A percentile compares a stretch with the other conserved stretches of the same genome.
phyloP scores from a whole-genome alignment of 2,888 invertebrate genomes.

The Drosophila anomalata region DNA sequence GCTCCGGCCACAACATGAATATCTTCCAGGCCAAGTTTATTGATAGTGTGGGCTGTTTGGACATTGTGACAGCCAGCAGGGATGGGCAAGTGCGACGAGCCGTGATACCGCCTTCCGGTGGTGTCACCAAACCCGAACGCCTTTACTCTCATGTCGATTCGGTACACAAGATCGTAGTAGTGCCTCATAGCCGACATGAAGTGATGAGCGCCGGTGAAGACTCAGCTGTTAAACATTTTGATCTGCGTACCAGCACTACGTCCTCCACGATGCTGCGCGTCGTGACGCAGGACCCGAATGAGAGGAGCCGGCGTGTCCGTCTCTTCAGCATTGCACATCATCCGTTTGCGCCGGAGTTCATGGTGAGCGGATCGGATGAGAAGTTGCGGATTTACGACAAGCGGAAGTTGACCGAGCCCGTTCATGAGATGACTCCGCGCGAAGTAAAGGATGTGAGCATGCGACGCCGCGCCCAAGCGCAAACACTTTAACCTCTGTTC shows the following conservation, averaged over 20 bases:
- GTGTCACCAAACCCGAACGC: constrained; percentile 83
- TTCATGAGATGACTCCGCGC: constrained; percentile 85
- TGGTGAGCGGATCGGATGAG: constrained; percentile 92
- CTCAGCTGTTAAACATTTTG: constrained; percentile 91
- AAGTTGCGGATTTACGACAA: constrained; percentile 91
- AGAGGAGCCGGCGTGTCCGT: constrained; percentile 85
- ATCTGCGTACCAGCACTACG: constrained; percentile 88
- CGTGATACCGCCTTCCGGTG: constrained; percentile 86
- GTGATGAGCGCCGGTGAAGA: constrained; percentile 95
- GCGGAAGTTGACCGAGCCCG: constrained; percentile 85
- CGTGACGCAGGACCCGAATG: constrained; percentile 85
- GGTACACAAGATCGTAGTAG: constrained; percentile 93
- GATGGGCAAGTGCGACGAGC: constrained; percentile 92
- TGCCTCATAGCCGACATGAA: constrained; percentile 90
- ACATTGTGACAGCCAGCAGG: constrained; percentile 94
- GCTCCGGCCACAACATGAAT: constrained; percentile 93
- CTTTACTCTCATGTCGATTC: constrained; percentile 90
- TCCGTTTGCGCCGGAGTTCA: constrained; percentile 91
- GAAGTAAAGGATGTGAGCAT: constrained; percentile 50
- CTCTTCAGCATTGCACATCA: constrained; percentile 94
- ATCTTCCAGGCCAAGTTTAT: constrained; percentile 97
- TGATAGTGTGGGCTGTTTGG: constrained; percentile 88
- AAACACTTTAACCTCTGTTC: constrained; percentile 12
- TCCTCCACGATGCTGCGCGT: constrained; percentile 71
- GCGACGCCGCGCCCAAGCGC: background rate